phyloP scores from a whole-genome alignment of 2,888 invertebrate genomes.

The Eupithecia vulgata region DNA sequence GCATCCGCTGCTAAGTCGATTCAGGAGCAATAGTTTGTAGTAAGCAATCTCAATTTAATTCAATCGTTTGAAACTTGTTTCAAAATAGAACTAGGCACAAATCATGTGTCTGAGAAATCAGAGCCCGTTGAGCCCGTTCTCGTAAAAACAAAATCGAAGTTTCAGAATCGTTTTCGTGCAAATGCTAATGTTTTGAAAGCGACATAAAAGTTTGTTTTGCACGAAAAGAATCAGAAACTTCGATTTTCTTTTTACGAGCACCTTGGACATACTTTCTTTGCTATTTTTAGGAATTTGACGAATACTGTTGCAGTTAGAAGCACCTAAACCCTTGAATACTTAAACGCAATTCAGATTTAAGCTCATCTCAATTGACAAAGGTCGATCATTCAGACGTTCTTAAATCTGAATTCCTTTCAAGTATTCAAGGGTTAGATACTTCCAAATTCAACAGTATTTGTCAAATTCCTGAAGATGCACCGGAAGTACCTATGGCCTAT shows the following conservation, averaged over 20 bases:
- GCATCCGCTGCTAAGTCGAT: not conserved
- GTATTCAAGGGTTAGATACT: not conserved
- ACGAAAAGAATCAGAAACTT: too few species aligned
- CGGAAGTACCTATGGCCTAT: not conserved
- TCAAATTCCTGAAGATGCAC: too few species aligned
- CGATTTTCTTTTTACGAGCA: too few species aligned
- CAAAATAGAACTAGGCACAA: not conserved
- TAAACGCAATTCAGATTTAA: not conserved
- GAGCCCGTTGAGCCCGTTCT: too few species aligned
- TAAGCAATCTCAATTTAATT: not conserved
- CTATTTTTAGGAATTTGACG: not conserved
- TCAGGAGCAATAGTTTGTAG: not conserved
- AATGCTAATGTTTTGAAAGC: too few species aligned
- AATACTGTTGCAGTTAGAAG: not conserved
- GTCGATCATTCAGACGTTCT: not conserved
- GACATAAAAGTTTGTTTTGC: too few species aligned
- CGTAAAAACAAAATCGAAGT: too few species aligned
- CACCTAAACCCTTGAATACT: not conserved
- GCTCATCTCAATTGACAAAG: not conserved
- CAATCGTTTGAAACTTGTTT: not conserved
- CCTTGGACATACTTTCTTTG: too few species aligned
- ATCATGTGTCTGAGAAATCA: too few species aligned
- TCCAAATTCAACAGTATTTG: too few species aligned
- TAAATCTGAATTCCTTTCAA: not conserved
- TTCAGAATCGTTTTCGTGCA: too few species aligned